These are phyloP conservation scores for Bombus terrestris DNA, from an alignment of 1,140 invertebrate species.

Conservation along the genomic window DNA sequence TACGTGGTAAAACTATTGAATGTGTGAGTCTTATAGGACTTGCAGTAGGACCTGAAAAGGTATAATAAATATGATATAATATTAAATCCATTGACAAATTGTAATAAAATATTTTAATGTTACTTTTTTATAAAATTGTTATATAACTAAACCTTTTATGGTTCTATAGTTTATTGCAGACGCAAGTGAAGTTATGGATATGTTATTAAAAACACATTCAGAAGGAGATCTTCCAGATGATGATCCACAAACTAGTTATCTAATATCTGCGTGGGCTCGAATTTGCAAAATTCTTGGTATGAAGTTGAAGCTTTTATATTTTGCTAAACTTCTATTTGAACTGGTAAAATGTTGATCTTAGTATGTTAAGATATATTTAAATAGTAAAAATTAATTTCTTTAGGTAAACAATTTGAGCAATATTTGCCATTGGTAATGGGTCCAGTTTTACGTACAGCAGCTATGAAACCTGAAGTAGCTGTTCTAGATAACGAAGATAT, in stretches of 20 bases:
- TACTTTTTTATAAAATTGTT: not conserved
- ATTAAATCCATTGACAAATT: not conserved
- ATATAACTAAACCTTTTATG: conserved; percentile 51
- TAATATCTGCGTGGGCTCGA: conserved; percentile 99
- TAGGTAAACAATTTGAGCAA: conserved; percentile 95
- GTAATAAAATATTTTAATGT: not conserved
- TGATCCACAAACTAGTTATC: conserved; percentile 98
- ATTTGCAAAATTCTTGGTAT: conserved; percentile 98
- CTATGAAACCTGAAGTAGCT: conserved; percentile 98
- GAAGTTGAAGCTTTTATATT: not conserved
- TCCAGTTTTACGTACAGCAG: conserved; percentile 96
- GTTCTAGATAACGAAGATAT: conserved; percentile 96
- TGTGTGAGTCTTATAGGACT: conserved; percentile 99
- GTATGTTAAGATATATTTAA: not conserved
- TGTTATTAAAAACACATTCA: conserved; percentile 95
- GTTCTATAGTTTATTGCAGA: conserved; percentile 91
- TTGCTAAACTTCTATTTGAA: conserved; percentile 17
- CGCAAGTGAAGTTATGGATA: conserved; percentile 98
- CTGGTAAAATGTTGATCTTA: not conserved
- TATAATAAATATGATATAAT: conserved; percentile 68
- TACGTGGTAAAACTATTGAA: conserved; percentile 98
- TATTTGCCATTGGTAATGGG: conserved; percentile 99
- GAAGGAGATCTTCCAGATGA: conserved; percentile 94
- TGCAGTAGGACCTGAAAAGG: conserved; percentile 97
- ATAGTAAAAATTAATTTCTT: conserved; percentile 22